Percentiles rank a stretch among this genome's conserved stretches.
Evolutionary conservation across 2,113 vertebrate genomes (phyloP).

Genomic region (Megaleporinus macrocephalus): DNA sequence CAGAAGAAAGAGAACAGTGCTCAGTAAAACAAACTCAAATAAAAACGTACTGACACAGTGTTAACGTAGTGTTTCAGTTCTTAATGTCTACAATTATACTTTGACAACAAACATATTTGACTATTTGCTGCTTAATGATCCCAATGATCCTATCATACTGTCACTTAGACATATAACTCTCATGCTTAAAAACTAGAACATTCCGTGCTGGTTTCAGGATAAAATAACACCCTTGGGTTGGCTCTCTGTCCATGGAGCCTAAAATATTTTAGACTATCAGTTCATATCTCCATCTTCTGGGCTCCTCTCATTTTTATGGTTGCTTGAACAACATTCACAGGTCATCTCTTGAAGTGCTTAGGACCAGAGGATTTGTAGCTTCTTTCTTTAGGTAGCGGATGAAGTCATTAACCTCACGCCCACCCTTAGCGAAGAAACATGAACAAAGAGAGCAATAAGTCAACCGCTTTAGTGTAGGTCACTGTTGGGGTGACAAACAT

Average conservation of each 20-base stretch:
- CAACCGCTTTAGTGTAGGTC: too few relatives aligned
- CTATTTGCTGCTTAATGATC: slow-evolving; percentile 2
- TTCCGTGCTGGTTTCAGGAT: not conserved
- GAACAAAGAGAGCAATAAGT: not conserved
- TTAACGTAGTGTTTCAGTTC: too few relatives aligned
- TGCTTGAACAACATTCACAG: slow-evolving; percentile 59
- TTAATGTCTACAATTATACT: not conserved
- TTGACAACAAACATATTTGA: not conserved
- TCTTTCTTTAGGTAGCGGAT: slow-evolving; percentile 72
- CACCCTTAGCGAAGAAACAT: slow-evolving; percentile 61
- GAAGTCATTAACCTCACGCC: slow-evolving; percentile 73
- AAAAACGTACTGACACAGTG: not conserved
- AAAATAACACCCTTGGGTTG: not conserved
- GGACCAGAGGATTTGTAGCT: slow-evolving; percentile 41
- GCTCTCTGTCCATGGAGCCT: not conserved
- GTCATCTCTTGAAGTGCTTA: slow-evolving; percentile 59
- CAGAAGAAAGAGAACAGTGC: too few relatives aligned
- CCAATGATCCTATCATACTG: not conserved
- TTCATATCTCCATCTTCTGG: not conserved
- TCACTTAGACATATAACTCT: not conserved
- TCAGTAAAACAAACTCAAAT: too few relatives aligned
- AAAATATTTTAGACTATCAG: slow-evolving; percentile 5
- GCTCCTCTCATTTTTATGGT: slow-evolving; percentile 4
- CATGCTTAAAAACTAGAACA: too few relatives aligned
- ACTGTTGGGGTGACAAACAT: not conserved